These are phyloP conservation scores for Ooceraea biroi DNA, from an alignment of 1,140 invertebrate genomes.

Conservation along the genomic window DNA sequence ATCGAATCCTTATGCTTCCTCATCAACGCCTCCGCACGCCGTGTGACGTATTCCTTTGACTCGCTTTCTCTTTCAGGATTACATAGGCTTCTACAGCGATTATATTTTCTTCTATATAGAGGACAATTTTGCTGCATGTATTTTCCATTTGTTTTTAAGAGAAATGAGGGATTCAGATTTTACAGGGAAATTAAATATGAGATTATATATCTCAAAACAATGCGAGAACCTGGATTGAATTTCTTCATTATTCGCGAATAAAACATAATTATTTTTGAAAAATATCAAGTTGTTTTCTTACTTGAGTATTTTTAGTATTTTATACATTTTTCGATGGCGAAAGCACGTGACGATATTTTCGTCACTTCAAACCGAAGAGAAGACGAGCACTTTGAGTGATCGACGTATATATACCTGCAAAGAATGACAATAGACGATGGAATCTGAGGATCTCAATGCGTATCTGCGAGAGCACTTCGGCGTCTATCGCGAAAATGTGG, in stretches of 20 bases:
- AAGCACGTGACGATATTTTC: not conserved
- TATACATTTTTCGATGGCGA: not conserved
- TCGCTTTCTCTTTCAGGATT: not conserved
- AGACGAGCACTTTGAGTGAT: not conserved
- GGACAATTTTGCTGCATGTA: not conserved
- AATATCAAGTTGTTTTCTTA: not conserved
- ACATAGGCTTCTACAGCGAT: not conserved
- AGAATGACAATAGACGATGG: not conserved
- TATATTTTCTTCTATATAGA: not conserved
- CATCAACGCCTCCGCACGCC: not conserved
- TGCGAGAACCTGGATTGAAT: not conserved
- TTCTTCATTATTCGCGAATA: not conserved
- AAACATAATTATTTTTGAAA: constrained; percentile 3
- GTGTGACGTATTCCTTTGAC: not conserved
- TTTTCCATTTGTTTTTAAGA: no score
- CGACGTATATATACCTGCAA: not conserved
- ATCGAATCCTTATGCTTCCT: constrained; percentile 34
- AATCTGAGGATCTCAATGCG: constrained; percentile 13
- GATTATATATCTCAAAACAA: no score
- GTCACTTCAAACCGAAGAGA: not conserved
- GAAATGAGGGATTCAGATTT: no score
- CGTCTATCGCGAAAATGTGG: constrained; percentile 28
- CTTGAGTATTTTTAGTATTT: not conserved
- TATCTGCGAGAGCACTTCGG: constrained; percentile 19
- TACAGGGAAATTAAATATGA: no score